Conservation (phyloP, 2,888 invertebrate species). For the Eutolmus rufibarbis region DNA sequence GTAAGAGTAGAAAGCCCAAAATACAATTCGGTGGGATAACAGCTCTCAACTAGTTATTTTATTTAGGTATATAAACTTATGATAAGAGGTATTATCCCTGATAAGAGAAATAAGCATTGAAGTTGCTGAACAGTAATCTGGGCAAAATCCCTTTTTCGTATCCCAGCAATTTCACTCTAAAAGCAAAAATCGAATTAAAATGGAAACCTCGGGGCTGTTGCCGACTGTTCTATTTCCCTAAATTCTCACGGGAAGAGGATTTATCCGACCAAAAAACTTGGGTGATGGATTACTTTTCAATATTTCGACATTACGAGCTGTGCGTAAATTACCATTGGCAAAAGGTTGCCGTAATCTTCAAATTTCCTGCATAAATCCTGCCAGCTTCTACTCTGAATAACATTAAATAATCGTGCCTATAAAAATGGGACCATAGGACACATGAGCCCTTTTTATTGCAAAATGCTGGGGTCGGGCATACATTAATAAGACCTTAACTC, state of each 20-base stretch:
- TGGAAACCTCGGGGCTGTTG: not conserved
- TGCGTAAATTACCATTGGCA: not conserved
- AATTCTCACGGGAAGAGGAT: not conserved
- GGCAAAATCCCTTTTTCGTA: not conserved
- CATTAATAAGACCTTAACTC: not conserved
- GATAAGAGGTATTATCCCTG: not conserved
- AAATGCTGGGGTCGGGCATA: not conserved
- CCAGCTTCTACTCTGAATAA: not conserved
- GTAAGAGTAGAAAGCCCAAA: not conserved
- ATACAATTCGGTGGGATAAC: not conserved
- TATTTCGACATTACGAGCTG: not conserved
- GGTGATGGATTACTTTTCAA: conserved; percentile 12
- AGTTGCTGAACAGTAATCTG: not conserved
- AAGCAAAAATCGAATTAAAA: not conserved
- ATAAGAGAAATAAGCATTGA: not conserved
- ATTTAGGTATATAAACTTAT: not conserved
- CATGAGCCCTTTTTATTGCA: conserved; percentile 7
- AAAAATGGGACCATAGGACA: not conserved
- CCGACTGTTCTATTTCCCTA: not conserved
- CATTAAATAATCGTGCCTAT: not conserved
- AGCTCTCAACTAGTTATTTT: not conserved
- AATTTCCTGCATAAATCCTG: not conserved
- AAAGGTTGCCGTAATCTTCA: conserved; percentile 1
- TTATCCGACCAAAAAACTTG: not conserved
- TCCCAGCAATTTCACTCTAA: not conserved